Conservation (phyloP, 2,888 invertebrate species). For the Cryptus viduatorius region DNA sequence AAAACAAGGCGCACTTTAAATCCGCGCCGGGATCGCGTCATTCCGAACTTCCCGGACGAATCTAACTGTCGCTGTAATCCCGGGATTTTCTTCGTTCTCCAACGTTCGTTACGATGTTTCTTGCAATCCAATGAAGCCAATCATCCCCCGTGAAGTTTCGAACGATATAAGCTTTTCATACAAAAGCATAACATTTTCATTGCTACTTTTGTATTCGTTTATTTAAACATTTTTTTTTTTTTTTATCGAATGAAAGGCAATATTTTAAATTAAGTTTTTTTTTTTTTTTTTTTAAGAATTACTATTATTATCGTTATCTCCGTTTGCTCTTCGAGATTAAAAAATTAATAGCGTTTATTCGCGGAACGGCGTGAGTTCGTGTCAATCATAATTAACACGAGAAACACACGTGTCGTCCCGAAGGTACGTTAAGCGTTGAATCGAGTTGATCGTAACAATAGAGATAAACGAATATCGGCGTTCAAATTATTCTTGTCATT, state of each 20-base stretch:
- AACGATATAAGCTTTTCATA: not conserved
- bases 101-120: conserved; percentile 4
- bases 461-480: not conserved
- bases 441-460: conserved; percentile 21
- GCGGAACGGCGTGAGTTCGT: conserved; percentile 36
- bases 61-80: not conserved
- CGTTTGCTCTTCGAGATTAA: not conserved
- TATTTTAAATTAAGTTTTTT: not conserved
- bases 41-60: conserved; percentile 1
- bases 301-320: not conserved
- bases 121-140: not conserved
- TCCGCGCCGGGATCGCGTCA: conserved; percentile 2
- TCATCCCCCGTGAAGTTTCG: not conserved
- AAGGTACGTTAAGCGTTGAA: conserved; percentile 25
- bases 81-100: conserved; percentile 1
- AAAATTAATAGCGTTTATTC: conserved; percentile 11
- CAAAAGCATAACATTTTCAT: not conserved
- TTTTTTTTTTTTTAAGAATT: not conserved
- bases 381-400: conserved; percentile 58
- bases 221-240: not conserved
- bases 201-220: not conserved
- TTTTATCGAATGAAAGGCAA: not conserved
- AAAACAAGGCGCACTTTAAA: not conserved
- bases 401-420: conserved; percentile 23
- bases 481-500: conserved; percentile 15